Base-by-base conservation (phyloP, 2,113 vertebrate species). In the Anarhynchus alexandrinus region DNA sequence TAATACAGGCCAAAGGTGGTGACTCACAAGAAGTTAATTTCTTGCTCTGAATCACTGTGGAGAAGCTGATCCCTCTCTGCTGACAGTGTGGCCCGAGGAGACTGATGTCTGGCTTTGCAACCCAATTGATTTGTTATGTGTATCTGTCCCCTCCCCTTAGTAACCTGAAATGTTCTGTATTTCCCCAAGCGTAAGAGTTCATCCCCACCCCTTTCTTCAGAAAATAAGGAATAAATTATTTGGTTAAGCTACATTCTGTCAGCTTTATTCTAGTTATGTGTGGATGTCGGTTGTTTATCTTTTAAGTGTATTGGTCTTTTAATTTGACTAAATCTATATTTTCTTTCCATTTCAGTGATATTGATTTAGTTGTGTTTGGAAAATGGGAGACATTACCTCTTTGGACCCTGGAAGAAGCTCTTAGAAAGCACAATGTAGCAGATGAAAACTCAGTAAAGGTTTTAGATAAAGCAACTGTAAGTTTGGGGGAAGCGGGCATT, bases 381-480 rank as follows among this genome's bases (percentile, higher is more conserved):
- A 99, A 99, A 95, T 99, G 99, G 99, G 99, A 99, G 92, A 99
- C 98, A 0, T 98, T 99, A 61, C 99, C 99, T 23, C 98, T 99
- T 34, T 99, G 99, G 99, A 99, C 99, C 25, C 95, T 99, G 93
- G 99, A 99, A 91, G 99, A 99, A 96, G 99, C 99, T 47, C 98
- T 99, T 59, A 98, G 99, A 92, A 99, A 99, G 96, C 99, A 99
- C 95, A 99, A 99, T 32, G 98, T 99, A 36, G 99, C 99, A 38
- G 99, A 99, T 86, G 99, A 99, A 97, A 99, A 99, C 91, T 99
- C 99, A 11, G 98, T 99, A 71, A 99, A 99, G 96, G 99, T 99
- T 96, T 98, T 99, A 94, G 99, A 99, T 97, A 99, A 99, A 98
- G 99, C 99, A 83, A 99, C 99, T 92, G 99, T 99, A 98, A 97